Base-by-base conservation (phyloP, 2,888 invertebrate species). In the Drosophila mercatorum region DNA sequence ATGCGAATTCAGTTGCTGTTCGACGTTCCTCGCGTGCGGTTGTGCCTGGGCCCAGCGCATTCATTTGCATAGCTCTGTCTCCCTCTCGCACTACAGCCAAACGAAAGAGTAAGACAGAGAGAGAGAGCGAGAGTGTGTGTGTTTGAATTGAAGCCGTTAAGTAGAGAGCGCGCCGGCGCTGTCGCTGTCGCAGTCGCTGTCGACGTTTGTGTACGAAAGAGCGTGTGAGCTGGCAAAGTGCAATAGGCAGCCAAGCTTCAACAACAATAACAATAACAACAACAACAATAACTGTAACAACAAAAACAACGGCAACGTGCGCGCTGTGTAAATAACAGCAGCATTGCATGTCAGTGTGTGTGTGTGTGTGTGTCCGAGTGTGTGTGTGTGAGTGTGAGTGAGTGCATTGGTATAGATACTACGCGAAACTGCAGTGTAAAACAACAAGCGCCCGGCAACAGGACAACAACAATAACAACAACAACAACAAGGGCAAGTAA, bases 1-100 rank as follows among this genome's bases (percentile, higher is more conserved):
- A 90, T 71, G 56, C 67, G 70, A 83, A 90, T 78, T 92, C 91
- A 91, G 92, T 91, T 91, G 90, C 91, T 89, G 88, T 90, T 89
- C 73, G 91, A 87, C 85, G 90, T 89, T 92, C 81, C 83, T 87
- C 83, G 90, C 81, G 90, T 84, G 82, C 90, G 92, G 91, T 92
- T 91, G 89, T 90, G 90, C 81, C 65, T 81, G 78, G 78, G 28
- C 60, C 59, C 71, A 73, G 64, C 36, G 55, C 63, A 72, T 74
- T 78, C 61, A 65, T 22, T 59, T 46, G 49, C 44, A 44, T 28
- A n/a, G 43, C 34, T 14, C 7, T 14, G 10, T 26, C 51, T 43
- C 34, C 47, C 46, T 34, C 26, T 44, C 38, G 52, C 60, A 53
- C 55, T 41, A 8, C 31, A 72, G 60, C 57, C 66, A 55, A 49